Evolutionary conservation across 2,113 vertebrate species (phyloP).

Genomic region (Colius striatus): DNA sequence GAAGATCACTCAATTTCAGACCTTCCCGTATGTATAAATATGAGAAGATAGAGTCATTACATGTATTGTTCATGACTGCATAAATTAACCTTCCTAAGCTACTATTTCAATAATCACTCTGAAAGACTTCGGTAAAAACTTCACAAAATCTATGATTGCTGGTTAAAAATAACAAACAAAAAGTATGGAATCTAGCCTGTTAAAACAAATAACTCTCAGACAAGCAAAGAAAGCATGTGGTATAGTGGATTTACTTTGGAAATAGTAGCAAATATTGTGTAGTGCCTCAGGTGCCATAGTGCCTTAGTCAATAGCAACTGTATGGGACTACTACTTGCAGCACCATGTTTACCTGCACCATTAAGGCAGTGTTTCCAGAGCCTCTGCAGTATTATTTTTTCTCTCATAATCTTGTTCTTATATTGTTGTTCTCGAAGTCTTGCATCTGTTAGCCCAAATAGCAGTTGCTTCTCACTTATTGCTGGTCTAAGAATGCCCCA

Average conservation of each 20-base stretch:
- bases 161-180: not conserved
- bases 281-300: not conserved
- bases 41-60: not conserved
- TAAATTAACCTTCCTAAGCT: not conserved
- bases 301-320: not conserved
- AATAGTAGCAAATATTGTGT: not conserved
- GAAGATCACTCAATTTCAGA: not conserved
- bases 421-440: not conserved
- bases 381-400: not conserved
- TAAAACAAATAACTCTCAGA: not conserved
- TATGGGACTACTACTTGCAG: not conserved
- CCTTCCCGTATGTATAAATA: rapidly evolving
- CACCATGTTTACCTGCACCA: not conserved
- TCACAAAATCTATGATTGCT: not conserved
- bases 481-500: not conserved
- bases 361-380: not conserved
- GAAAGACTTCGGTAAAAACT: not conserved
- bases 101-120: not conserved
- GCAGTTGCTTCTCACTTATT: not conserved
- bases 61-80: not conserved
- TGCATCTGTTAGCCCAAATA: not conserved
- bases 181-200: not conserved
- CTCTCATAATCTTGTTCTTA: not conserved
- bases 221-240: not conserved
- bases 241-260: not conserved